These are phyloP conservation scores for Agonopterix subpropinquella DNA, from an alignment of 2,888 invertebrate species.

Conservation along the genomic window DNA sequence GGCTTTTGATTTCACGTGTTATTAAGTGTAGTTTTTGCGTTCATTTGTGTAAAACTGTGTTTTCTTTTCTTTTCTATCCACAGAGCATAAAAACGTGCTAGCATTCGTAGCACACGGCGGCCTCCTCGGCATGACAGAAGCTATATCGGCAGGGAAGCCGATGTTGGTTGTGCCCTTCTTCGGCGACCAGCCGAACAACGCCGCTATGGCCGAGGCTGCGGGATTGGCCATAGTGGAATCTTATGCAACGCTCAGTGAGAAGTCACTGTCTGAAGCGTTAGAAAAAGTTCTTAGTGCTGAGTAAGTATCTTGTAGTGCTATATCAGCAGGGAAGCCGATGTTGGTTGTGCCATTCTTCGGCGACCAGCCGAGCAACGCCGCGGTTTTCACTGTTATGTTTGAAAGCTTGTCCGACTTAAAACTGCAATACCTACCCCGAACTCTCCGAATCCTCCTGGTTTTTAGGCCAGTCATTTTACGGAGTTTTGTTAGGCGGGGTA, in stretches of 20 bases:
- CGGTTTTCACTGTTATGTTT: no score
- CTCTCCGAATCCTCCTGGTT: no score
- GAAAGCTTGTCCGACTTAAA: no score
- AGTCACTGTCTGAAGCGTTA: constrained; percentile 63
- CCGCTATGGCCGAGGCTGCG: constrained; percentile 60
- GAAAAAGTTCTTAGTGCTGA: constrained; percentile 67
- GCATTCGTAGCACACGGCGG: constrained; percentile 79
- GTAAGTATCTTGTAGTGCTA: constrained; percentile 67
- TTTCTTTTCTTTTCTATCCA: constrained; percentile 9
- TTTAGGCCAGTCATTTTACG: no score
- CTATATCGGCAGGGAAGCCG: constrained; percentile 77
- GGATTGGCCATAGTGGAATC: constrained; percentile 71
- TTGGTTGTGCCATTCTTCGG: constrained; percentile 78
- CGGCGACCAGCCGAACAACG: constrained; percentile 78
- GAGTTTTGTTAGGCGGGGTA: no score
- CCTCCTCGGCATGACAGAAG: constrained; percentile 77
- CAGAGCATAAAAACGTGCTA: constrained; percentile 77
- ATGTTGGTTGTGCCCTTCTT: constrained; percentile 78
- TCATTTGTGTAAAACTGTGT: neutral
- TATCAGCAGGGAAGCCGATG: constrained; percentile 77
- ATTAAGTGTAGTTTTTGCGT: no score
- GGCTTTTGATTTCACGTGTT: no score
- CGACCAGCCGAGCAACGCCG: constrained; percentile 76
- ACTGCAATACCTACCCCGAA: no score
- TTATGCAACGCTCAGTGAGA: constrained; percentile 67